Percentiles rank a stretch among this genome's conserved stretches.
Evolutionary conservation across 2,888 invertebrate genomes (phyloP).

Genomic region (Sepiola atlantica): DNA sequence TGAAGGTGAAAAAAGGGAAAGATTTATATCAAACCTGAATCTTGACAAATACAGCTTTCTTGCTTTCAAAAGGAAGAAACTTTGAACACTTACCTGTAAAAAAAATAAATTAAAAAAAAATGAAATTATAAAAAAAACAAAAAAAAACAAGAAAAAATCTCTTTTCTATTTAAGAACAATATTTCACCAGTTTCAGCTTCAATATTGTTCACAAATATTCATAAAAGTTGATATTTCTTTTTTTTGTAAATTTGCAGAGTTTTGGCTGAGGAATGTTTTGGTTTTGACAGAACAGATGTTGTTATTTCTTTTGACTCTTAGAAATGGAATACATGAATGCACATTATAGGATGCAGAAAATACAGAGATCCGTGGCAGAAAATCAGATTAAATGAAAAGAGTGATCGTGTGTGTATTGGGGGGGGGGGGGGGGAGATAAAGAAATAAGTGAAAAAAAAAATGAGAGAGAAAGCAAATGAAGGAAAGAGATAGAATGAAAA

Average conservation of each 20-base stretch:
- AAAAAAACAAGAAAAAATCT: not conserved
- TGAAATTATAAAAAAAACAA: no score
- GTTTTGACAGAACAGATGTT: not conserved
- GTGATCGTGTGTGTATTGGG: no score
- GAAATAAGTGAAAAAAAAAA: no score
- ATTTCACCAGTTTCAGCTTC: not conserved
- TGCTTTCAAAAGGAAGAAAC: not conserved
- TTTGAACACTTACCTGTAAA: not conserved
- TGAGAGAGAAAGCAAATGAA: no score
- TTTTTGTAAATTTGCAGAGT: not conserved
- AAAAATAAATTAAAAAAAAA: not conserved
- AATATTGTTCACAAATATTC: not conserved
- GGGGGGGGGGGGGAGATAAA: no score
- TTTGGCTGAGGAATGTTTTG: not conserved
- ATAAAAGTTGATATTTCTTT: not conserved
- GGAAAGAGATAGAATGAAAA: no score
- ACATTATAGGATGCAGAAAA: not conserved
- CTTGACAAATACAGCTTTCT: not conserved
- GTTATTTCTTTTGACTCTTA: not conserved
- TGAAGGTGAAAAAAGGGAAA: not conserved
- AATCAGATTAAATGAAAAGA: not conserved
- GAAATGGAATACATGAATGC: not conserved
- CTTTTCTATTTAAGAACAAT: not conserved
- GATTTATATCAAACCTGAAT: not conserved
- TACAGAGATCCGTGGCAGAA: not conserved